Conservation (phyloP, 2,797 vertebrate genomes). For the Gymnopithys bicolor region DNA sequence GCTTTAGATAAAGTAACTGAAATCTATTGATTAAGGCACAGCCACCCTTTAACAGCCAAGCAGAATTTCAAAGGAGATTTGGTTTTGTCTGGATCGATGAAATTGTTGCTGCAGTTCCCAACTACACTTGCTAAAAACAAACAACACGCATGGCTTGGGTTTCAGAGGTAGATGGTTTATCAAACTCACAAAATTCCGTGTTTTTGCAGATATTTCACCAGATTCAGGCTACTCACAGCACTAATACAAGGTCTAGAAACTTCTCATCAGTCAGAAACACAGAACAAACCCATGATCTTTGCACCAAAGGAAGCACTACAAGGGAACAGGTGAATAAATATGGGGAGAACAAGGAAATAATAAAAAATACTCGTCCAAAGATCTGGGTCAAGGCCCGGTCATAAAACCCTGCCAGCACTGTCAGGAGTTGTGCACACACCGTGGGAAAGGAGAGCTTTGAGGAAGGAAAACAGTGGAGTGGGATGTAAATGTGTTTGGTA, state of each 20-base stretch:
- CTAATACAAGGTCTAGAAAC: not conserved
- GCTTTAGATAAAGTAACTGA: constrained; percentile 13
- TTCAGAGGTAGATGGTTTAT: not conserved
- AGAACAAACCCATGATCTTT: not conserved
- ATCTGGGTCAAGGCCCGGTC: accelerated
- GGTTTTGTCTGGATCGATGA: constrained; percentile 11
- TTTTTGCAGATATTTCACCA: not conserved
- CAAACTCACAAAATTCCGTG: not conserved
- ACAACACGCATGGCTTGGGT: not conserved
- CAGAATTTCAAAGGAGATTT: not conserved
- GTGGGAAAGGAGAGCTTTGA: not conserved
- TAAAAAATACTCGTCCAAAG: not conserved
- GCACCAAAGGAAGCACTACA: not conserved
- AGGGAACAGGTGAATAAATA: not conserved
- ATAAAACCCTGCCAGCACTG: not conserved
- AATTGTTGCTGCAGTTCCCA: not conserved
- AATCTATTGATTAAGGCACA: not conserved
- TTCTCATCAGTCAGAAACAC: not conserved
- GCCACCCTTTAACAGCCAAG: constrained; percentile 31
- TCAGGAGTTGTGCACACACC: not conserved
- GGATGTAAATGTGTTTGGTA: not conserved
- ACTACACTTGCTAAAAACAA: not conserved
- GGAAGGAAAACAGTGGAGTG: not conserved
- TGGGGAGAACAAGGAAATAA: not conserved
- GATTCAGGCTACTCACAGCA: not conserved